These are phyloP conservation scores for Empis stercorea DNA, from an alignment of 2,888 invertebrate genomes.

Conservation along the genomic window DNA sequence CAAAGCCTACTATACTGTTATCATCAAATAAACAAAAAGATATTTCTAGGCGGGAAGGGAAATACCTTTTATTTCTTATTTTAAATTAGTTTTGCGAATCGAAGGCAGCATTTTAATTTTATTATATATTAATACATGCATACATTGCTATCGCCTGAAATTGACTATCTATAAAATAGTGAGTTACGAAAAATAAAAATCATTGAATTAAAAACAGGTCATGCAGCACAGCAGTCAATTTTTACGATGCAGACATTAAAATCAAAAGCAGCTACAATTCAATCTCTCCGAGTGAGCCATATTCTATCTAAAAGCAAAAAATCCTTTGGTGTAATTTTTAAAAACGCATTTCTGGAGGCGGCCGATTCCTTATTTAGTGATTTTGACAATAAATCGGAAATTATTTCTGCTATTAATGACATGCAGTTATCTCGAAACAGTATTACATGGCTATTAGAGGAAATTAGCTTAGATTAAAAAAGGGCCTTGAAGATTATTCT, in stretches of 20 bases:
- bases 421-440: neutral
- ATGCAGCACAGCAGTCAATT: neutral
- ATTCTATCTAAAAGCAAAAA: neutral
- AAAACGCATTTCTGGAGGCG: neutral
- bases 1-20: too few relatives aligned
- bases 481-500: neutral
- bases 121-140: too few relatives aligned
- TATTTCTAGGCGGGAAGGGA: neutral
- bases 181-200: neutral
- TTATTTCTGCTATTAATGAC: neutral
- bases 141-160: neutral
- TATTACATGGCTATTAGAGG: neutral
- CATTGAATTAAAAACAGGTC: neutral
- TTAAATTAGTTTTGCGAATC: neutral
- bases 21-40: neutral
- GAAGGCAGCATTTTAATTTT: too few relatives aligned
- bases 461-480: neutral
- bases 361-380: neutral
- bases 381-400: neutral
- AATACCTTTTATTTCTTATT: neutral
- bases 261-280: neutral
- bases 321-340: neutral
- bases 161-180: neutral
- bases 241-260: neutral
- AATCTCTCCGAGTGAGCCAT: neutral